Evolutionary conservation across 2,888 invertebrate genomes (phyloP).

Genomic region (Catocala nupta): DNA sequence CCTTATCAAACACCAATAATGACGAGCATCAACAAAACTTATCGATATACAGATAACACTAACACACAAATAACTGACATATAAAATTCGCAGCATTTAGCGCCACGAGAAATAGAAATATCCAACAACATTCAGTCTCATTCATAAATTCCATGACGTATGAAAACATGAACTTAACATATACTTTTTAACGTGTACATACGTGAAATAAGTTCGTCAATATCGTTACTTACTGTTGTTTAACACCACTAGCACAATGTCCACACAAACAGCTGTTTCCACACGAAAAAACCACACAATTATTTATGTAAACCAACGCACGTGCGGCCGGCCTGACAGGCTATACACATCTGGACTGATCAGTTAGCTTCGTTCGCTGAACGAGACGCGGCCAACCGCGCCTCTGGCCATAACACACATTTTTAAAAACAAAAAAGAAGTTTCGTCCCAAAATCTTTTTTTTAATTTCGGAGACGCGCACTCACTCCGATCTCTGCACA

Average conservation of each 20-base stretch:
- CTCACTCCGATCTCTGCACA: slow-evolving; percentile 57
- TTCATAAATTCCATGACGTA: slow-evolving; percentile 53
- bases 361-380: slow-evolving; percentile 47
- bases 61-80: slow-evolving; percentile 19
- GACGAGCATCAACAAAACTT: slow-evolving; percentile 13
- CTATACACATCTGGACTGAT: slow-evolving; percentile 62
- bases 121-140: slow-evolving; percentile 38
- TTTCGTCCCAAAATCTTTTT: slow-evolving; percentile 42
- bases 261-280: slow-evolving; percentile 63
- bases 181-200: slow-evolving; percentile 22
- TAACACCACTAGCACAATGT: slow-evolving; percentile 40
- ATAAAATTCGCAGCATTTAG: slow-evolving; percentile 16
- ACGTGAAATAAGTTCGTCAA: slow-evolving; percentile 33
- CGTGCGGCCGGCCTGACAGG: slow-evolving; percentile 59
- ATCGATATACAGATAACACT: slow-evolving; percentile 18
- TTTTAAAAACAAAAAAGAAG: slow-evolving; percentile 61
- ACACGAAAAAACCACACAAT: slow-evolving; percentile 47
- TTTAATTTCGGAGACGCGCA: slow-evolving; percentile 59
- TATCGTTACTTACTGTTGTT: slow-evolving; percentile 41
- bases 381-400: slow-evolving; percentile 73
- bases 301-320: slow-evolving; percentile 51
- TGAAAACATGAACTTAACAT: slow-evolving; percentile 38
- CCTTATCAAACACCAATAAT: slow-evolving; percentile 21
- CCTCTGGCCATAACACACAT: slow-evolving; percentile 75
- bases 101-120: slow-evolving; percentile 20